Conservation (phyloP, 1,140 invertebrate species). For the Zaprionus nigranus region DNA sequence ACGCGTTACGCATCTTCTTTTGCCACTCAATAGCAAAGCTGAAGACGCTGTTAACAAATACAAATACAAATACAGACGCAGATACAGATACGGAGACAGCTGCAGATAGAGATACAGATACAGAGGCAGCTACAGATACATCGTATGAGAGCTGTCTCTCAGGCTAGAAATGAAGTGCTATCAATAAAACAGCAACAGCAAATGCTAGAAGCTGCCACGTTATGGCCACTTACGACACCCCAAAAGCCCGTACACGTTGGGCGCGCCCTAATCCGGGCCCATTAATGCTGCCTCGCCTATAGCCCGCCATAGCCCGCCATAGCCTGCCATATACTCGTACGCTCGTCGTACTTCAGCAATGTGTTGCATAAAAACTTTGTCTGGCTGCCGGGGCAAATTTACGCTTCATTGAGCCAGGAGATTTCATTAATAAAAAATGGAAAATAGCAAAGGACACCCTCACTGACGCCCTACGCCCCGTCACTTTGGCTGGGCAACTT, state of each 20-base stretch:
- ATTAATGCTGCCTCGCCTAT: conserved; percentile 49
- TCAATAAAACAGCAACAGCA: conserved; percentile 53
- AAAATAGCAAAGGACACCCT: conserved; percentile 56
- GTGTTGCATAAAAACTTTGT: conserved; percentile 47
- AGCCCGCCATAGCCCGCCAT: not conserved
- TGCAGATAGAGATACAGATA: conserved; percentile 21
- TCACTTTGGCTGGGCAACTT: not conserved
- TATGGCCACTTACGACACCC: conserved; percentile 52
- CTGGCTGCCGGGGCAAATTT: conserved; percentile 58
- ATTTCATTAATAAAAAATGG: conserved; percentile 82
- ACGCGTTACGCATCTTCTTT: conserved; percentile 48
- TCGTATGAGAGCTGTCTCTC: no score
- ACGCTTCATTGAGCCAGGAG: conserved; percentile 81
- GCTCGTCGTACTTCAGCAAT: conserved; percentile 4
- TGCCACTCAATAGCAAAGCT: conserved; percentile 9
- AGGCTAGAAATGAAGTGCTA: conserved; percentile 53
- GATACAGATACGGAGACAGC: conserved; percentile 35
- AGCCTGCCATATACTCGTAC: not conserved
- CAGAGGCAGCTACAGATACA: conserved; percentile 16
- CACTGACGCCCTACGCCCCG: not conserved
- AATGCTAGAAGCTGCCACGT: conserved; percentile 33
- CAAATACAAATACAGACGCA: conserved; percentile 8
- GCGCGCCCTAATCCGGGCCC: conserved; percentile 50
- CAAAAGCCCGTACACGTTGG: conserved; percentile 50
- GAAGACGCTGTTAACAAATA: not conserved